Evolutionary conservation across 2,113 vertebrate species (phyloP).

Genomic region (Dipodomys ordii): DNA sequence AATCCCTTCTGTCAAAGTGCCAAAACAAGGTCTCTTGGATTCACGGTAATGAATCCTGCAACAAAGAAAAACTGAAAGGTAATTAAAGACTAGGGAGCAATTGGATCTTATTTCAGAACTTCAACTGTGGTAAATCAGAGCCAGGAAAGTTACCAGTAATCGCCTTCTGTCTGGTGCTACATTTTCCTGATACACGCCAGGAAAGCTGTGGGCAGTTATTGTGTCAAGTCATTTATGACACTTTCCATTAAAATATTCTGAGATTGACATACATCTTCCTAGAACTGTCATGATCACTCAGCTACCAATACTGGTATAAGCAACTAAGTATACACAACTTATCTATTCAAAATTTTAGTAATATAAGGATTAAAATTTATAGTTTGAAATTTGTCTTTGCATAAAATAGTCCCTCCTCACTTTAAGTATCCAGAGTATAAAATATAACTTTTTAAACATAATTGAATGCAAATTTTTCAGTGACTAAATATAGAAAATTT

Average conservation of each 20-base stretch:
- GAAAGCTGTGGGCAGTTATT: neutral
- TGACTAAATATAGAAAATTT: neutral
- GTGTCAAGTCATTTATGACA: neutral
- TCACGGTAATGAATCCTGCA: conserved; percentile 4
- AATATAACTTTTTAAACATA: neutral
- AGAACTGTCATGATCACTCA: neutral
- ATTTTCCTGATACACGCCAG: neutral
- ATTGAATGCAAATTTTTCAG: neutral
- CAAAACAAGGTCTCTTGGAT: neutral
- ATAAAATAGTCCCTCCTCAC: neutral
- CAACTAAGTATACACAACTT: neutral
- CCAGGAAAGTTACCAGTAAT: neutral
- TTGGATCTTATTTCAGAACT: neutral
- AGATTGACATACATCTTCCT: neutral
- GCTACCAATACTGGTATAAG: neutral
- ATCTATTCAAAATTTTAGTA: neutral
- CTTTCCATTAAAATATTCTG: neutral
- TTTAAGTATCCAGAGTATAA: neutral
- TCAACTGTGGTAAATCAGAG: conserved; percentile 7
- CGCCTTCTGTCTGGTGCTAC: neutral
- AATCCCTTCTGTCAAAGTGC: conserved; percentile 50
- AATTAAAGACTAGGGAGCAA: conserved; percentile 30
- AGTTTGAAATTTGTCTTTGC: conserved; percentile 6
- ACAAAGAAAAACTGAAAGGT: conserved; percentile 40
- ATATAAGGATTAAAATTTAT: neutral